Conservation (phyloP, 2,888 invertebrate genomes). For the Cataglyphis livida region DNA sequence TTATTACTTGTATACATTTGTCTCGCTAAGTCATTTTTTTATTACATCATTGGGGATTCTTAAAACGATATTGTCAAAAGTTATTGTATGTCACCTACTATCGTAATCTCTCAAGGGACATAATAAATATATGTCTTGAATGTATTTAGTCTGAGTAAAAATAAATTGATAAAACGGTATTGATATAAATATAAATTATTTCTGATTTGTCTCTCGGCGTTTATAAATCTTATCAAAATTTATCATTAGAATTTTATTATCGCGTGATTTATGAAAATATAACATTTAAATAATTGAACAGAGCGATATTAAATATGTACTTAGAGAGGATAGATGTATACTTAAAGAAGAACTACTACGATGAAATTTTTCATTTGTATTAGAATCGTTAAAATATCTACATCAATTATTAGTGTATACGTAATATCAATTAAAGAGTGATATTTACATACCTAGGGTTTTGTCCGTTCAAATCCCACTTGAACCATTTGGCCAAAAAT, state of each 20-base stretch:
- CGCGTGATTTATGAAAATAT: neutral
- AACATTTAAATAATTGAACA: neutral
- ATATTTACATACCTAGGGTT: conserved; percentile 78
- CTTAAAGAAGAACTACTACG: neutral
- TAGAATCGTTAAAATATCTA: neutral
- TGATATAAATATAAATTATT: neutral
- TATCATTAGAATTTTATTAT: neutral
- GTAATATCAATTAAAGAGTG: too few species aligned
- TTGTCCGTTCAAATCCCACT: conserved; percentile 86
- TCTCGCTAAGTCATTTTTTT: neutral
- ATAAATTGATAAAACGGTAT: neutral
- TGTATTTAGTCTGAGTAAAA: neutral
- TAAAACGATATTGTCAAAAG: conserved; percentile 4
- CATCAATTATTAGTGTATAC: neutral
- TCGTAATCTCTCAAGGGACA: neutral
- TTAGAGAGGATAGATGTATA: too few species aligned
- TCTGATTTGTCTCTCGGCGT: neutral
- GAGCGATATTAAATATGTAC: neutral
- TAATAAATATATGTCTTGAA: neutral
- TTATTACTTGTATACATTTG: neutral
- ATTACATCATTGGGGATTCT: neutral
- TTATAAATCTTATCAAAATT: neutral
- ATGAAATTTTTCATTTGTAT: neutral
- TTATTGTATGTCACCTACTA: neutral
- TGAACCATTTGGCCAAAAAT: conserved; percentile 89